Base-by-base conservation (phyloP, 1,140 invertebrate species). In the Delia radicum region DNA sequence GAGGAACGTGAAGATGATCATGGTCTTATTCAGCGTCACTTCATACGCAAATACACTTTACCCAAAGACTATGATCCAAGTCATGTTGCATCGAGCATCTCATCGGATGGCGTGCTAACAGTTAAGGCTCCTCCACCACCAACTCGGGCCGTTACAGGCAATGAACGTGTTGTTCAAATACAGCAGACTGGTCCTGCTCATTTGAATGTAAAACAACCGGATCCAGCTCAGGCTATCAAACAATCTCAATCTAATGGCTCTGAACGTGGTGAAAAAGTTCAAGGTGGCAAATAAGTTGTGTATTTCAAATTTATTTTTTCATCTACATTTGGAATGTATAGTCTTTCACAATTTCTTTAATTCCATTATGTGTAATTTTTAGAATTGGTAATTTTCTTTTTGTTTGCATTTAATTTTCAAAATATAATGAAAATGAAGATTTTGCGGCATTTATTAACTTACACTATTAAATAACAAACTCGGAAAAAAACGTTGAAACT, bases 1-100 rank as follows among this genome's bases (percentile, higher is more conserved):
- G 92, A 94, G 77, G 92, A 94, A 81, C 92, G 92, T 77, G 87
- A 90, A 72, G 93, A 94, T 74, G 89, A 92, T 5, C 92, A 94
- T 77, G 93, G 93, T 0, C 90, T 86, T 79, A 91, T 94, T 37
- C 91, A 92, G 1, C 88, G 93, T 7, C 91, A 94, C 74, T 95
- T 95, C 78, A 88, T 90, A n/a, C 86, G 93, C 42, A 88, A 90
- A 79, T 93, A 95, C 77, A 81, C 91, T 1, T 85, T 95, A 27
- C 94, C 93, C 1, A 89, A 92, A 74, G 91, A 91, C 55, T 91
- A 90, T 75, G 88, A 92, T 48, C 85, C 91, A 0, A 90, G 92
- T 21, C 87, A 90, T 10, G 89, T 94, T 1, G 83, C 89, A 5
- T 94, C 92, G 0, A 90, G 87, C 7, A 86, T 95, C 8, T 94